Conservation (phyloP, 2,797 vertebrate genomes). For the Agapornis canus region DNA sequence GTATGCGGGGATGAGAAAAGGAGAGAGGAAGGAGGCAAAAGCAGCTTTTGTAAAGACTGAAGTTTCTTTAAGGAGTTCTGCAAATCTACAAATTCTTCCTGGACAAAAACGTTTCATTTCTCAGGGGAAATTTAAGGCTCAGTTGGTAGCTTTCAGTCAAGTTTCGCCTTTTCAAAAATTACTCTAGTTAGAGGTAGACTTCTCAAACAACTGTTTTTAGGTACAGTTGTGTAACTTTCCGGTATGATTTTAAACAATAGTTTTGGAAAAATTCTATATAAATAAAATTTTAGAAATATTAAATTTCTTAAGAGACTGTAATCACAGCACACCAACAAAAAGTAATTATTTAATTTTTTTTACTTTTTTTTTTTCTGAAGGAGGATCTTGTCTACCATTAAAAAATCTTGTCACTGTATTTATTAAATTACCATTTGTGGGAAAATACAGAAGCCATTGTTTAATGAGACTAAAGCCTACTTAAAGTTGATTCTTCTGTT, state of each 20-base stretch:
- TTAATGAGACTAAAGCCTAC: background rate
- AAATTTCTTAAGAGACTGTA: background rate
- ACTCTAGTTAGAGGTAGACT: background rate
- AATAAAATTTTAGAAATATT: background rate
- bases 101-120: background rate
- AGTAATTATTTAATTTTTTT: rapidly evolving
- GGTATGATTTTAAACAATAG: background rate
- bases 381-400: background rate
- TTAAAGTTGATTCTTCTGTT: background rate
- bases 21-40: background rate
- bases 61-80: conserved; percentile 35
- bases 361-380: background rate
- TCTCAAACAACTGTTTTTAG: background rate
- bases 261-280: background rate
- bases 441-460: background rate
- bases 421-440: background rate
- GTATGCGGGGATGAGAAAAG: background rate
- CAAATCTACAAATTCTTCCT: background rate
- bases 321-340: background rate
- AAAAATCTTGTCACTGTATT: background rate
- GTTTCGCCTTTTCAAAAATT: background rate
- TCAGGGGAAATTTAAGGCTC: background rate
- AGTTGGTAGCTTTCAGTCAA: background rate
- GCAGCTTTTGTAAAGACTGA: conserved; percentile 18
- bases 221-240: background rate